A percentile compares a stretch with the other conserved stretches of the same genome.
Conservation (phyloP, 2,113 vertebrate species). For the Oxygymnocypris stewartii region DNA sequence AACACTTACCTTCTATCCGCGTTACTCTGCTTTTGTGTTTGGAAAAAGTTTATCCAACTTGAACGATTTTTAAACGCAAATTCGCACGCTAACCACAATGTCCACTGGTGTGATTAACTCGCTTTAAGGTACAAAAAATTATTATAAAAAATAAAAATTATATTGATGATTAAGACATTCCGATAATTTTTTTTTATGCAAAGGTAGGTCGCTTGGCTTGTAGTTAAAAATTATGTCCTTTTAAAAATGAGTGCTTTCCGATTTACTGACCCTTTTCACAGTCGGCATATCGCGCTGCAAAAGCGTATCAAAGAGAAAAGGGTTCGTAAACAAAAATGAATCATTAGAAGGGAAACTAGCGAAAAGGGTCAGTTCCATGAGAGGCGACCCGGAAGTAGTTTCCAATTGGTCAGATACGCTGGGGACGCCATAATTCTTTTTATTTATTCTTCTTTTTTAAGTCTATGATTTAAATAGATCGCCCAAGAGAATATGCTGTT, state of each 20-base stretch:
- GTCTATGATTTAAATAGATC: neutral
- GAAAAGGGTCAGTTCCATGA: neutral
- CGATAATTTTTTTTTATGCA: neutral
- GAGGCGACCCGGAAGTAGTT: slow-evolving; percentile 22
- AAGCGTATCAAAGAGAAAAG: slow-evolving; percentile 6
- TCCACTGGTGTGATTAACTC: neutral
- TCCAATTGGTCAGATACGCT: neutral
- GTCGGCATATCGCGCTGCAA: neutral
- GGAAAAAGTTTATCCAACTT: slow-evolving; percentile 23
- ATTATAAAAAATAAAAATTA: neutral
- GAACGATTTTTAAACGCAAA: neutral
- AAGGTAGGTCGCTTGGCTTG: neutral
- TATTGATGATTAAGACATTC: neutral
- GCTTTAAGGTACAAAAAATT: neutral
- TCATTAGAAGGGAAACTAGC: neutral
- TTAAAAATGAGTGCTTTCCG: neutral
- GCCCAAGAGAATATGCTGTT: neutral
- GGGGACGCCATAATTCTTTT: neutral
- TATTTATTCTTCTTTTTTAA: no score
- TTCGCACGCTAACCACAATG: neutral
- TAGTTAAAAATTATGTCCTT: neutral
- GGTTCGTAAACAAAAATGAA: neutral
- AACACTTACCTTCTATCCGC: neutral
- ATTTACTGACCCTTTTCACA: neutral
- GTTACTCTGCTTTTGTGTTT: neutral